Evolutionary conservation across 2,113 vertebrate species (phyloP).

Genomic region (Ahaetulla prasina): DNA sequence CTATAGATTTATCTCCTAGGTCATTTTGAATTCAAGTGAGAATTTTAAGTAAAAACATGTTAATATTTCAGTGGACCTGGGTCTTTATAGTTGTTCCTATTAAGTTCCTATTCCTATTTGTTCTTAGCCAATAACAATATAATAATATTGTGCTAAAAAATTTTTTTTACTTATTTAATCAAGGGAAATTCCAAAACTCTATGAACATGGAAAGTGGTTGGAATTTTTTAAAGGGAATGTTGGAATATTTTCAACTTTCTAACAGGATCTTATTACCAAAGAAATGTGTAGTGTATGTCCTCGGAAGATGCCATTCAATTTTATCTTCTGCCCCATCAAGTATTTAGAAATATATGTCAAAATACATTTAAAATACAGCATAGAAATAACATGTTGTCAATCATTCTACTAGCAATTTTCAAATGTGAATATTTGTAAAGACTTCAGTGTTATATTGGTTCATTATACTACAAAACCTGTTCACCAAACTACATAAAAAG

Average conservation of each 20-base stretch:
- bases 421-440: background rate
- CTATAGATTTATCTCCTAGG: background rate
- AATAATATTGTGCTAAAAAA: too few species aligned
- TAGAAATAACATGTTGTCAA: background rate
- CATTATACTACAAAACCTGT: background rate
- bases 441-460: background rate
- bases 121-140: background rate
- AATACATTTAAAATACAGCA: background rate
- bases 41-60: background rate
- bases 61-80: background rate
- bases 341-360: background rate
- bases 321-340: background rate
- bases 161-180: background rate
- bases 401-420: background rate
- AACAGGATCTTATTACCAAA: background rate
- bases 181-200: background rate
- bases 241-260: background rate
- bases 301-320: background rate
- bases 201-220: background rate
- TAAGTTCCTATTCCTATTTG: background rate
- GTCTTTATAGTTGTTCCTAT: background rate
- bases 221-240: background rate
- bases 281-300: background rate
- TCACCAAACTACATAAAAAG: background rate
- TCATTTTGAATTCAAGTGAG: background rate